Evolutionary conservation across 2,888 invertebrate genomes (phyloP).

Genomic region (Athalia circularis): DNA sequence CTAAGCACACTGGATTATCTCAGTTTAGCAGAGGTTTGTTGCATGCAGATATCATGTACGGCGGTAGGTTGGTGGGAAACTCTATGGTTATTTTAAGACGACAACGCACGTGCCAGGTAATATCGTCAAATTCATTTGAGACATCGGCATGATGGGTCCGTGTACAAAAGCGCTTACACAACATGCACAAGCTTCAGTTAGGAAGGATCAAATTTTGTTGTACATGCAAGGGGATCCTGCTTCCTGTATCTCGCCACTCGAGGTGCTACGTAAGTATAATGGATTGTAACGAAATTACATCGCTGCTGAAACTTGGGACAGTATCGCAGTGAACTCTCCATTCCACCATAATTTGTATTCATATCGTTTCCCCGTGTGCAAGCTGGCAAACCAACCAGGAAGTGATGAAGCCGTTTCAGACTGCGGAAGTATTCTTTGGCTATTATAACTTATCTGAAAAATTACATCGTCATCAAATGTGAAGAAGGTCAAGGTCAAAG

Average conservation of each 20-base stretch:
- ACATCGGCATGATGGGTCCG: background rate
- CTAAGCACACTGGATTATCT: slow-evolving; percentile 35
- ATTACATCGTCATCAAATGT: too few relatives aligned
- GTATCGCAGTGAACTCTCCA: slow-evolving; percentile 22
- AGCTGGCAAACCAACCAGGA: slow-evolving; percentile 29
- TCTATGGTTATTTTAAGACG: background rate
- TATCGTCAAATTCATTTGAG: slow-evolving; percentile 15
- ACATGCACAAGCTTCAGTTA: slow-evolving; percentile 1
- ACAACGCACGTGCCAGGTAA: slow-evolving; percentile 23
- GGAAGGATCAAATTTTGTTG: slow-evolving; percentile 24
- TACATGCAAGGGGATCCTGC: background rate
- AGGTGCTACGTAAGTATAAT: slow-evolving; percentile 24
- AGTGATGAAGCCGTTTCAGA: background rate
- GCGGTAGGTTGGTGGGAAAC: background rate
- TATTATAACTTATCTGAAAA: background rate
- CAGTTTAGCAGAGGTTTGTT: slow-evolving; percentile 30
- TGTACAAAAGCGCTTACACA: background rate
- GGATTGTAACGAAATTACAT: slow-evolving; percentile 42
- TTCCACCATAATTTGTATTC: slow-evolving; percentile 40
- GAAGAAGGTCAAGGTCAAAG: too few relatives aligned
- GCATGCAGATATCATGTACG: slow-evolving; percentile 14
- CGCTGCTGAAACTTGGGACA: slow-evolving; percentile 31
- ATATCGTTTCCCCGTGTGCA: slow-evolving; percentile 25
- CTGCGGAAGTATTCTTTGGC: slow-evolving; percentile 12
- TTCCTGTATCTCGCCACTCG: slow-evolving; percentile 14